These are phyloP conservation scores for Pseudochromis fuscus DNA, from an alignment of 2,797 vertebrate genomes.

Conservation along the genomic window DNA sequence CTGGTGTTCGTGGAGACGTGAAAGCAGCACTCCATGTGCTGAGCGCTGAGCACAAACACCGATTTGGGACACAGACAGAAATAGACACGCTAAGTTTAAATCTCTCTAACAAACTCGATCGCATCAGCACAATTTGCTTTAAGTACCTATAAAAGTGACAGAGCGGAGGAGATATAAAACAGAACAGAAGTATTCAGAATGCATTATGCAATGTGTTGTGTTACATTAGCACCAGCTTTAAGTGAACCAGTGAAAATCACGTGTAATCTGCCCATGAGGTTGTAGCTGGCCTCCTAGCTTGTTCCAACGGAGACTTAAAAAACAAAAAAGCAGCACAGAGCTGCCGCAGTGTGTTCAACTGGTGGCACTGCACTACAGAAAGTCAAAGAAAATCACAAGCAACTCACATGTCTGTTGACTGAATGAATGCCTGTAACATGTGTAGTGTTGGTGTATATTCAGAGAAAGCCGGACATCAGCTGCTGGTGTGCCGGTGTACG, in stretches of 20 bases:
- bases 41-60: conserved; percentile 12
- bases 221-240: conserved; percentile 34
- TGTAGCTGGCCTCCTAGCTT: background rate
- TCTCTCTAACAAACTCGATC: conserved; percentile 40
- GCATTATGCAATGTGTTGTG: conserved; percentile 11
- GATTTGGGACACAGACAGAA: conserved; percentile 50
- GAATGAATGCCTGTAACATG: background rate
- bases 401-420: fast-evolving
- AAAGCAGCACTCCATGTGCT: conserved; percentile 12
- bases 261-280: conserved; percentile 1
- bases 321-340: conserved; percentile 38
- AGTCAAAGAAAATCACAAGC: background rate
- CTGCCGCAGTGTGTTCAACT: conserved; percentile 76
- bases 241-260: conserved; percentile 22
- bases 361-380: conserved; percentile 52
- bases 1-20: background rate
- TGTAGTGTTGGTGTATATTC: background rate
- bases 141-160: conserved; percentile 17
- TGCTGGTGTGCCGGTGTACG: conserved; percentile 5
- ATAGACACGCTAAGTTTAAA: conserved; percentile 63
- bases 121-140: conserved; percentile 6
- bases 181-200: background rate
- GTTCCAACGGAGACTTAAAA: background rate
- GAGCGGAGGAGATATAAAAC: conserved; percentile 11
- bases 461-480: conserved; percentile 18